Conservation (phyloP, 2,888 invertebrate genomes). For the Pollenia amentaria region DNA sequence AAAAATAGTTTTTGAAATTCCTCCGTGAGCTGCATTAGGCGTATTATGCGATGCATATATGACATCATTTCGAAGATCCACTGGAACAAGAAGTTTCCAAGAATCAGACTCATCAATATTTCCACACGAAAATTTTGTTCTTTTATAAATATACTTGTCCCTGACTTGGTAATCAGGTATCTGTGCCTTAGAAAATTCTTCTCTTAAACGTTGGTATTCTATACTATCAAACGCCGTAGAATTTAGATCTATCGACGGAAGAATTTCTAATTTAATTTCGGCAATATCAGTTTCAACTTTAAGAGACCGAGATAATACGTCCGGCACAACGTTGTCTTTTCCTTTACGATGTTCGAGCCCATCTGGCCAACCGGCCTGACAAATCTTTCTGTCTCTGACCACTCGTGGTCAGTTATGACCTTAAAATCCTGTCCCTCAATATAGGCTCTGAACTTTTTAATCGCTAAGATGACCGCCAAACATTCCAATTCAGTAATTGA, state of each 20-base stretch:
- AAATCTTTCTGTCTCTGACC: too few relatives aligned
- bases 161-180: not conserved
- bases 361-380: too few relatives aligned
- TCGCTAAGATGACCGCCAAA: not conserved
- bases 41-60: not conserved
- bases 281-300: too few relatives aligned
- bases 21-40: not conserved
- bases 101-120: not conserved
- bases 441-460: not conserved
- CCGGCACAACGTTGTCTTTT: too few relatives aligned
- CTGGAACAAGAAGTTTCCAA: not conserved
- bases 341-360: too few relatives aligned
- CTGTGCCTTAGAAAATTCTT: not conserved
- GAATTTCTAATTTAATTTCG: too few relatives aligned
- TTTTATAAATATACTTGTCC: not conserved
- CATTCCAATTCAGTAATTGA: constrained; percentile 14
- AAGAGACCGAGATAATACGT: too few relatives aligned
- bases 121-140: not conserved
- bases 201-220: not conserved
- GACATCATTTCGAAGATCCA: not conserved
- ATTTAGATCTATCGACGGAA: too few relatives aligned
- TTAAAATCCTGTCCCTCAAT: not conserved
- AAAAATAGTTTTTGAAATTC: not conserved
- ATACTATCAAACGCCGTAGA: too few relatives aligned
- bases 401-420: not conserved